A percentile compares a stretch with the other conserved stretches of the same genome.
Evolutionary conservation across 2,888 invertebrate species (phyloP).

Genomic region (Deilephila porcellus): DNA sequence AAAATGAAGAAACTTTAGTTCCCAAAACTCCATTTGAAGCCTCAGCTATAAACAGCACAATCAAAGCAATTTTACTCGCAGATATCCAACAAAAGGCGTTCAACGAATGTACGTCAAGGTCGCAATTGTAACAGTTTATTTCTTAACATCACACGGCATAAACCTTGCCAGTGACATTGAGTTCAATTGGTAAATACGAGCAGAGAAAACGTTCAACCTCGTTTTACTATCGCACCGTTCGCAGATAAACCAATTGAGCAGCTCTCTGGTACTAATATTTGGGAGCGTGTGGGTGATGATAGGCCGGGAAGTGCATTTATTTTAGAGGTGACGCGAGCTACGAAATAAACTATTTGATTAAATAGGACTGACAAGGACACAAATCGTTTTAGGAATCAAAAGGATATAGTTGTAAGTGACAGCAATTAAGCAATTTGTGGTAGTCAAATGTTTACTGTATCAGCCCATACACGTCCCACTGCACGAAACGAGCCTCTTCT

Average conservation of each 20-base stretch:
- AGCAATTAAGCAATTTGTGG: too few species aligned
- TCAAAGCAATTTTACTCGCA: too few species aligned
- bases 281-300: constrained; percentile 8
- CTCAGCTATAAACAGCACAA: too few species aligned
- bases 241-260: constrained; percentile 52
- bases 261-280: constrained; percentile 6
- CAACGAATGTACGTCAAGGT: constrained; percentile 12
- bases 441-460: too few species aligned
- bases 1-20: too few species aligned
- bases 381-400: too few species aligned
- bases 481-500: too few species aligned
- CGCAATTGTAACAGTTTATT: constrained; percentile 28
- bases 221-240: constrained; percentile 43
- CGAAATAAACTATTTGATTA: not conserved
- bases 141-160: constrained; percentile 20
- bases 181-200: constrained; percentile 54
- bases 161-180: constrained; percentile 61
- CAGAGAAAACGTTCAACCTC: constrained; percentile 56
- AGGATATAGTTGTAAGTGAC: too few species aligned
- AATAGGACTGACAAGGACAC: not conserved
- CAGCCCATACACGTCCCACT: too few species aligned
- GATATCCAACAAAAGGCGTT: not conserved
- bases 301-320: not conserved
- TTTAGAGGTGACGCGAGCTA: constrained; percentile 9
- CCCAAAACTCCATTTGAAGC: too few species aligned